phyloP scores from a whole-genome alignment of 2,113 vertebrate species.

The Papio anubis region DNA sequence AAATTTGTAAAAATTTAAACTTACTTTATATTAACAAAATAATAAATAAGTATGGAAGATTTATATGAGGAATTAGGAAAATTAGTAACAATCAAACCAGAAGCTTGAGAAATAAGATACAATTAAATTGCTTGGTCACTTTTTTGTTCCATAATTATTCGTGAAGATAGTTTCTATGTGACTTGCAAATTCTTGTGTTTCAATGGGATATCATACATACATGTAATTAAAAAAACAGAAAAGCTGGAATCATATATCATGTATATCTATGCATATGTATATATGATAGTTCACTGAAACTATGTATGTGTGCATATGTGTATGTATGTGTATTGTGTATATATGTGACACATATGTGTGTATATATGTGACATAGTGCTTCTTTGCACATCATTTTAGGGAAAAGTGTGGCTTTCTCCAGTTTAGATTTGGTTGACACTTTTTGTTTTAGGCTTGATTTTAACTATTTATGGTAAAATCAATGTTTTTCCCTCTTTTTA shows the following conservation, averaged over 20 bases:
- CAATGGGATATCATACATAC: not conserved
- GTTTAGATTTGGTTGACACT: not conserved
- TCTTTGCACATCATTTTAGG: not conserved
- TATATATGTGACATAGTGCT: not conserved
- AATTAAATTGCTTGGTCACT: not conserved
- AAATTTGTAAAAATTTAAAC: not conserved
- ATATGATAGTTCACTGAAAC: not conserved
- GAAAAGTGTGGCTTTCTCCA: not conserved
- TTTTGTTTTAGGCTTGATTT: not conserved
- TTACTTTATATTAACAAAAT: not conserved
- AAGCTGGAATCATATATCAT: too few relatives aligned
- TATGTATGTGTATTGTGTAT: not conserved
- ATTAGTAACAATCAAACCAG: not conserved
- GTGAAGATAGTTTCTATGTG: not conserved
- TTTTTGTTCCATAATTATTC: not conserved
- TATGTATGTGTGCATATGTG: not conserved
- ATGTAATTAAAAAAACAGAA: too few relatives aligned
- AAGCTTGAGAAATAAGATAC: not conserved
- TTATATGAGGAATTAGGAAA: not conserved
- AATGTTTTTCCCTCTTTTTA: not conserved
- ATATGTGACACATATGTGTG: not conserved
- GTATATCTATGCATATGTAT: fast-evolving
- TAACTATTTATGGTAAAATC: not conserved
- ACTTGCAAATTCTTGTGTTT: not conserved
- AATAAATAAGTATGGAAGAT: not conserved